Base-by-base conservation (phyloP, 2,888 invertebrate species). In the Eupithecia inturbata region DNA sequence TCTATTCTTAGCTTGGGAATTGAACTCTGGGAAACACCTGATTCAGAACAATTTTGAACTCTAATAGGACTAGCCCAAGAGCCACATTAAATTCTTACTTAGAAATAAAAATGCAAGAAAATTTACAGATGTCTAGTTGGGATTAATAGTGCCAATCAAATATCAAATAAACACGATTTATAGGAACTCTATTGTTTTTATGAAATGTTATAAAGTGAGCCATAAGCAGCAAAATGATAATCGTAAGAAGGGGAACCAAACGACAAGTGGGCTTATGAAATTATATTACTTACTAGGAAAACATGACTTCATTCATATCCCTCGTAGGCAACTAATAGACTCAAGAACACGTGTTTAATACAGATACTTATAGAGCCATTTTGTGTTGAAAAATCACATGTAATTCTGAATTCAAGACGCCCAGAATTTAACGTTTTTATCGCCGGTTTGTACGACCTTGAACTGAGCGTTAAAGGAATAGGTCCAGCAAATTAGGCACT, bases 401-500 rank as follows among this genome's bases (percentile, higher is more conserved):
- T 10, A 19, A 22, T 36, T 36, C 33, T 64, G 22, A 64, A 33
- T 64, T 33, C 1, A 64, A n/a, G 33, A 63, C 33, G 63, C 33
- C 16, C 3, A 3, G 33, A 33, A 63, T 33, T 28, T 33, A 31
- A 9, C 1, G 28, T 63, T 33, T 63, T 45, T 28, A 68, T 14
- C 53, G 41, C 41, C 31, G 31, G 66, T 72, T 70, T 31, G 72
- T 1, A 68, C 75, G 78, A 63, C 80, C 80, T 72, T 80, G 79
- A 80, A 80, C 77, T 70, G 67, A 31, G 10, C 75, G n/a, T 68
- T 36, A 74, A 79, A 80, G 79, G 78, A 77, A 75, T 71, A 77
- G 70, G 69, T 72, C 73, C 76, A 76, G 71, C 77, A 79, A 77
- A 78, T 77, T 77, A 74, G 74, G 79, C 60, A 53, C 53, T 62